Percentiles rank a stretch among this genome's conserved stretches.
phyloP scores from a whole-genome alignment of 1,140 invertebrate genomes.

The Euglossa dilemma region DNA sequence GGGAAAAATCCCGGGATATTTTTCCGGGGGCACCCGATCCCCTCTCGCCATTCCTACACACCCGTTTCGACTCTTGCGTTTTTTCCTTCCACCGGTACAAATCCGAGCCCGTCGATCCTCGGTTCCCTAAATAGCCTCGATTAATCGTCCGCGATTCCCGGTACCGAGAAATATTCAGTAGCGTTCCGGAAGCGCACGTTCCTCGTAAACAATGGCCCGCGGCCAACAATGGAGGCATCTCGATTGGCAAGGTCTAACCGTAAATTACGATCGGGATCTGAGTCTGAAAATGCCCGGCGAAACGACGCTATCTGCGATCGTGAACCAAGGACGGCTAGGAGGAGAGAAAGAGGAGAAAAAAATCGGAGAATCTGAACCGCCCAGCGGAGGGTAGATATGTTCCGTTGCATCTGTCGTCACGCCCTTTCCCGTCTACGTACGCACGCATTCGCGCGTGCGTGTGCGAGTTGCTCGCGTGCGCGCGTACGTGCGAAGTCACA shows the following conservation, averaged over 20 bases:
- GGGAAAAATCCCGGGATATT: neutral
- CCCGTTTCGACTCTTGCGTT: neutral
- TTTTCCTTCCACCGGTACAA: no score
- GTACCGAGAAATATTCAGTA: neutral
- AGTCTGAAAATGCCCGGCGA: slow-evolving; percentile 37
- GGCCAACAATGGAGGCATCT: slow-evolving; percentile 44
- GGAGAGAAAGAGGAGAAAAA: slow-evolving; percentile 5
- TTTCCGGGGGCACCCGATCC: slow-evolving; percentile 4
- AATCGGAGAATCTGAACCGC: slow-evolving; percentile 68
- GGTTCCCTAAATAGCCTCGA: neutral
- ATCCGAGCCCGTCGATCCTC: neutral
- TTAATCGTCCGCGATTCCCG: neutral
- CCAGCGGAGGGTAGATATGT: slow-evolving; percentile 77
- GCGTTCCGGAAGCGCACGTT: slow-evolving; percentile 52
- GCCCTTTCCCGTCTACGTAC: slow-evolving; percentile 70
- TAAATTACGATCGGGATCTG: slow-evolving; percentile 64
- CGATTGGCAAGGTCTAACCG: slow-evolving; percentile 54
- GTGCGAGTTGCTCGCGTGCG: slow-evolving; percentile 39
- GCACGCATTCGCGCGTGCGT: neutral
- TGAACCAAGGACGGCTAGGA: slow-evolving; percentile 41
- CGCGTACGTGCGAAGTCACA: slow-evolving; percentile 65
- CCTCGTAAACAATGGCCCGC: slow-evolving; percentile 52
- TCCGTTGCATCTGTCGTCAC: slow-evolving; percentile 80
- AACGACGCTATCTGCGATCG: slow-evolving; percentile 66
- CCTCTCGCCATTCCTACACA: neutral